Base-by-base conservation (phyloP, 1,140 invertebrate genomes). In the Lucilia cuprina region DNA sequence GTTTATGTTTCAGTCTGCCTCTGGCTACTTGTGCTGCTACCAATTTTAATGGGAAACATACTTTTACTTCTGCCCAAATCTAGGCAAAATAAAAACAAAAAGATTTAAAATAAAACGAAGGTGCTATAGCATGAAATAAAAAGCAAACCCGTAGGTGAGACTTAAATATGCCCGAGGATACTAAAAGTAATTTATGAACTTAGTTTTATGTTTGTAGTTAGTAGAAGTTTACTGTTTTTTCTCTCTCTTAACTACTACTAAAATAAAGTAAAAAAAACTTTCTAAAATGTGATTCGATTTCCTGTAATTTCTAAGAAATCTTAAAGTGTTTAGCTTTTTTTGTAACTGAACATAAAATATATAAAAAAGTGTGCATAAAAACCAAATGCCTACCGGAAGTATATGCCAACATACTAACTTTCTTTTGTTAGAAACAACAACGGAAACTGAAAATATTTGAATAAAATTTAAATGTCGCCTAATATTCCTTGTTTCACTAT, bases 361-460 rank as follows among this genome's bases (percentile, higher is more conserved):
- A 30, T 49, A 49, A 49, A 50, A 80, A 80, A 80, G 21, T 80
- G 47, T 50, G 41, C 77, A 65, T 77, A 84, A 84, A 88, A 89
- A 89, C 84, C 84, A 74, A 86, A 89, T 86, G 88, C 88, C 88
- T 85, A 88, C 84, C 87, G 88, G 87, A 89, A 89, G 86, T 85
- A 86, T 85, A 87, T 74, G 47, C 77, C 41, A 80, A 80, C 77
- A 21, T 50, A 49, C 19, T 7, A 47, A 35, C 74, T 80, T 49
- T 47, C 77, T 47, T 50, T 21, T 30, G 25, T 30, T 3, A 34
- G 74, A 19, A 19, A 30, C 5, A 41, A 41, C 41, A 41, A 41
- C 2, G 5, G 41, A 41, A 41, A 41, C 41, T 41, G 41, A 41
- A 41, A 41, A 41, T 41, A 41, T 41, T 41, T 41, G n/a, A 49